Percentiles rank a stretch among this genome's conserved stretches.
Evolutionary conservation across 2,888 invertebrate genomes (phyloP).

Genomic region (Stenolophus ochropezus): DNA sequence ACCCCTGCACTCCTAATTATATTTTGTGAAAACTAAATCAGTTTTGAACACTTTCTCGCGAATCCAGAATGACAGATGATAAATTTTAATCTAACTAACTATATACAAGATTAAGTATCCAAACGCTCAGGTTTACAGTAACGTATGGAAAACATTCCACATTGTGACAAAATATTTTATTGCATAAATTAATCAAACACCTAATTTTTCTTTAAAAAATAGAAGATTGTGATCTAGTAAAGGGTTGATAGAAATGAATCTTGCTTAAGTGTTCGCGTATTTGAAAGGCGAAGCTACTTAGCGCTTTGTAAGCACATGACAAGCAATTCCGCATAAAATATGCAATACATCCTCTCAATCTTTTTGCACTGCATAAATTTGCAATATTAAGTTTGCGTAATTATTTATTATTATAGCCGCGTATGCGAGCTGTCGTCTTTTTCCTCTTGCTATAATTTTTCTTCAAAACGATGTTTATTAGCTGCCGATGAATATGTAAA

Average conservation of each 20-base stretch:
- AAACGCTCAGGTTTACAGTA: no score
- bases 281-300: conserved; percentile 13
- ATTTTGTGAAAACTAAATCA: no score
- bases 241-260: not conserved
- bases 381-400: conserved; percentile 42
- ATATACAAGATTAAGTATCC: no score
- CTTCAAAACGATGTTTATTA: conserved; percentile 11
- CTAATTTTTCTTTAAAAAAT: no score
- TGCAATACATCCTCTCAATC: conserved; percentile 25
- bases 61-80: no score
- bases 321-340: conserved; percentile 25
- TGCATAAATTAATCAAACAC: no score
- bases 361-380: conserved; percentile 43
- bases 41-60: no score
- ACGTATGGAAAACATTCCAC: no score
- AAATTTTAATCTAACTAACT: no score
- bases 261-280: conserved; percentile 14
- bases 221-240: not conserved
- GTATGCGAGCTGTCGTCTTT: not conserved
- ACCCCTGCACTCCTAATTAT: no score
- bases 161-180: no score
- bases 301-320: conserved; percentile 35
- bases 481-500: conserved; percentile 24
- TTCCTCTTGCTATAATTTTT: conserved; percentile 1
- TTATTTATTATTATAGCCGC: conserved; percentile 31